Evolutionary conservation across 2,797 vertebrate genomes (phyloP).

Genomic region (Limnodromus scolopaceus): DNA sequence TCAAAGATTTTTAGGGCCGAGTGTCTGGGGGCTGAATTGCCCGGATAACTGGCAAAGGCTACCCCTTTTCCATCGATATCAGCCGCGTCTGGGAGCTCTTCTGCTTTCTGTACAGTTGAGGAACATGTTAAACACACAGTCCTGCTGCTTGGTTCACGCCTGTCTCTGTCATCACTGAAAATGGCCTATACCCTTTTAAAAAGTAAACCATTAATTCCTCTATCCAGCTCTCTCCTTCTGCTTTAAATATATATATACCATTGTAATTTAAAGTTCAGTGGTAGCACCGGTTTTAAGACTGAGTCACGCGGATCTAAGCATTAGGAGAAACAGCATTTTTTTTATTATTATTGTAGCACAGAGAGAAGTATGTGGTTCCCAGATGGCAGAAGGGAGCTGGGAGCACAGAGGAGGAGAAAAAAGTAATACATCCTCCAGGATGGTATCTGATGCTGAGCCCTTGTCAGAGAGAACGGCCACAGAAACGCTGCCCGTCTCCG

Average conservation of each 20-base stretch:
- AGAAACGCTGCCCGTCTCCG: not conserved
- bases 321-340: not conserved
- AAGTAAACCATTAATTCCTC: not conserved
- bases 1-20: not conserved
- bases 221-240: not conserved
- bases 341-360: not conserved
- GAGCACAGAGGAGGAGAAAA: not conserved
- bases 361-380: not conserved
- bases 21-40: not conserved
- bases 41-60: not conserved
- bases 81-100: not conserved
- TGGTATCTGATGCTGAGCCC: not conserved
- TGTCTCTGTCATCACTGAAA: not conserved
- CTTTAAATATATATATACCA: not conserved
- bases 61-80: rapidly evolving
- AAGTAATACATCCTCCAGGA: not conserved
- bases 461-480: not conserved
- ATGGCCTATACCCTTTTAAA: not conserved
- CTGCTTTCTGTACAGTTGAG: not conserved
- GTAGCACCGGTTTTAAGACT: not conserved
- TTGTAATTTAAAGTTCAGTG: rapidly evolving
- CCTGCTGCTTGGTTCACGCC: not conserved
- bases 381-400: not conserved
- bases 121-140: not conserved
- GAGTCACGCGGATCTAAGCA: not conserved